These are phyloP conservation scores for Hydrotaea cyrtoneurina DNA, from an alignment of 2,888 invertebrate genomes.

Conservation along the genomic window DNA sequence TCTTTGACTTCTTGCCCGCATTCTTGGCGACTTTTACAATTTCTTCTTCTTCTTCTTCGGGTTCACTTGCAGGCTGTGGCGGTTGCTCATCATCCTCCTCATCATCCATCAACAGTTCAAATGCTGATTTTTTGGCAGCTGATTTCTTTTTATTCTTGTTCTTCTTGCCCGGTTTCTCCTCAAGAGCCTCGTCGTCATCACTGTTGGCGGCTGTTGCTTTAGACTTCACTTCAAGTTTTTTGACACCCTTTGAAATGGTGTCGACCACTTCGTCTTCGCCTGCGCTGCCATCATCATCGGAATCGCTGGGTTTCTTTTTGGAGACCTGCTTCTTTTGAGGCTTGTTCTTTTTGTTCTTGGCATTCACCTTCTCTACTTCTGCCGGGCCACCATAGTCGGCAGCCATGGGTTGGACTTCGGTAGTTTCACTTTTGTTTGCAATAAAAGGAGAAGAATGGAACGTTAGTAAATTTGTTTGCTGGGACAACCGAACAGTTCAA, in stretches of 20 bases:
- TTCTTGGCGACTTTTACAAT: conserved; percentile 79
- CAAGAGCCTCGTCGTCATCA: conserved; percentile 81
- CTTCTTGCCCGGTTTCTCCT: conserved; percentile 72
- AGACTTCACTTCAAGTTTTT: conserved; percentile 83
- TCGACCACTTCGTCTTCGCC: conserved; percentile 73
- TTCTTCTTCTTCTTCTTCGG: conserved; percentile 82
- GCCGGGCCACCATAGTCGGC: conserved; percentile 69
- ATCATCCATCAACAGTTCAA: conserved; percentile 86
- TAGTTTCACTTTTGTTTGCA: conserved; percentile 84
- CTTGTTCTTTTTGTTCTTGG: conserved; percentile 81
- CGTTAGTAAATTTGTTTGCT: conserved; percentile 23
- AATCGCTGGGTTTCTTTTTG: conserved; percentile 76
- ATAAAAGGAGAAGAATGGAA: conserved; percentile 24
- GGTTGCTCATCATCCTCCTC: conserved; percentile 79
- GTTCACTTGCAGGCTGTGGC: conserved; percentile 70
- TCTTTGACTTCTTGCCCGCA: conserved; percentile 87
- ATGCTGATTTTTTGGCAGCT: conserved; percentile 83
- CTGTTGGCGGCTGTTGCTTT: conserved; percentile 81
- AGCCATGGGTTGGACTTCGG: conserved; percentile 78
- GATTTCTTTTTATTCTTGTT: conserved; percentile 76
- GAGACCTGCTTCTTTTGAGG: conserved; percentile 76
- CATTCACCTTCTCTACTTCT: conserved; percentile 73
- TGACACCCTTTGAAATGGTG: conserved; percentile 81
- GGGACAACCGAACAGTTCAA: background rate
- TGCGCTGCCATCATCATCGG: conserved; percentile 80